A percentile compares a stretch with the other conserved stretches of the same genome.
Conservation (phyloP, 2,797 vertebrate species). For the Odontamblyopus lacepedii region DNA sequence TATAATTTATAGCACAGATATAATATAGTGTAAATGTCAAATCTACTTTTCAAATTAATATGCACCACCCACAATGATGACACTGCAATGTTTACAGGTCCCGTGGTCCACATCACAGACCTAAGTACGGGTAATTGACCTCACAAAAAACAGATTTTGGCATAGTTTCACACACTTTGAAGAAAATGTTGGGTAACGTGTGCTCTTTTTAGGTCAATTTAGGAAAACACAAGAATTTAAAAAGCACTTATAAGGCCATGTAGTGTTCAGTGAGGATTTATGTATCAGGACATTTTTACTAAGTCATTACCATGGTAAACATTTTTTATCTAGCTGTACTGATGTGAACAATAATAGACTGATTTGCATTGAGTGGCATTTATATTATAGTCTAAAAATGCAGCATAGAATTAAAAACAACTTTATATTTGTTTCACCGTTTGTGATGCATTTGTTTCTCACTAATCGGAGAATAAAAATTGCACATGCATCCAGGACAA, state of each 20-base stretch:
- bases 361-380: no score
- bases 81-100: conserved; percentile 2
- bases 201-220: neutral
- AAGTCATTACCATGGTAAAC: neutral
- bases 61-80: neutral
- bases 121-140: neutral
- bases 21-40: no score
- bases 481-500: no score
- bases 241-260: neutral
- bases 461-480: no score
- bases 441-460: no score
- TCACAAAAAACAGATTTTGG: neutral
- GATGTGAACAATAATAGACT: no score
- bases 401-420: no score
- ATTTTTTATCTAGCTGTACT: no score
- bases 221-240: neutral
- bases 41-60: no score
- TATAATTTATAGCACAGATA: no score
- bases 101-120: neutral
- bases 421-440: no score
- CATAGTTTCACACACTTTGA: neutral
- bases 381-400: no score
- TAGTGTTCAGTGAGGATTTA: neutral
- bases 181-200: neutral
- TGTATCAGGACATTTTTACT: neutral